Conservation (phyloP, 2,113 vertebrate genomes). For the Sceloporus undulatus region DNA sequence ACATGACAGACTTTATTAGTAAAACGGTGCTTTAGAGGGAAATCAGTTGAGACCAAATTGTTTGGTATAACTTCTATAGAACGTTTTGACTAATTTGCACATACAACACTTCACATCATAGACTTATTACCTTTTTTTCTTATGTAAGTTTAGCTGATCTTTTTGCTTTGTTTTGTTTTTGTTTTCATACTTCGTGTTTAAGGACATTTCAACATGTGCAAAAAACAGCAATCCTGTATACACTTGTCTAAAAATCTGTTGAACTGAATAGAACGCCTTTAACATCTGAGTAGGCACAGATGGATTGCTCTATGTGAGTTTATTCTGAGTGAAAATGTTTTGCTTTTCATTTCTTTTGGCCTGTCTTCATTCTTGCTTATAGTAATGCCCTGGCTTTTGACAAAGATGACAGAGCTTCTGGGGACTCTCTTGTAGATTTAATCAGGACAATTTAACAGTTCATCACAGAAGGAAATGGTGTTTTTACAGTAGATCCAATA, state of each 20-base stretch:
- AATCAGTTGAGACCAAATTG: constrained; percentile 1
- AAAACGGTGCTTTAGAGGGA: neutral
- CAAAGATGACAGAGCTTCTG: neutral
- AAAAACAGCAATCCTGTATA: neutral
- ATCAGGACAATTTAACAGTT: neutral
- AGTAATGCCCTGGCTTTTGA: neutral
- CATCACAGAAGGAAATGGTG: neutral
- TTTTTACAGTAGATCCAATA: neutral
- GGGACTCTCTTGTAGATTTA: neutral
- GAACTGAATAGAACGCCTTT: neutral
- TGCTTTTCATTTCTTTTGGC: neutral
- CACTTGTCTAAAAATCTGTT: neutral
- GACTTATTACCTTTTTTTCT: neutral
- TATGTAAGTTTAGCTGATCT: neutral
- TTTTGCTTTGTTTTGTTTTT: neutral
- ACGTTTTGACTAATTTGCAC: neutral
- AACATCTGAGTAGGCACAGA: neutral
- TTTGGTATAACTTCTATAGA: neutral
- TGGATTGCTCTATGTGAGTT: neutral
- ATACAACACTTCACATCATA: neutral
- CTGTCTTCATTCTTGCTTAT: neutral
- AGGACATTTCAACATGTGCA: neutral
- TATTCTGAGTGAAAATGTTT: neutral
- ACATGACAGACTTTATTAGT: neutral
- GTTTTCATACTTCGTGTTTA: neutral